Evolutionary conservation across 2,888 invertebrate species (phyloP).

Genomic region (Phyllotreta cruciferae): DNA sequence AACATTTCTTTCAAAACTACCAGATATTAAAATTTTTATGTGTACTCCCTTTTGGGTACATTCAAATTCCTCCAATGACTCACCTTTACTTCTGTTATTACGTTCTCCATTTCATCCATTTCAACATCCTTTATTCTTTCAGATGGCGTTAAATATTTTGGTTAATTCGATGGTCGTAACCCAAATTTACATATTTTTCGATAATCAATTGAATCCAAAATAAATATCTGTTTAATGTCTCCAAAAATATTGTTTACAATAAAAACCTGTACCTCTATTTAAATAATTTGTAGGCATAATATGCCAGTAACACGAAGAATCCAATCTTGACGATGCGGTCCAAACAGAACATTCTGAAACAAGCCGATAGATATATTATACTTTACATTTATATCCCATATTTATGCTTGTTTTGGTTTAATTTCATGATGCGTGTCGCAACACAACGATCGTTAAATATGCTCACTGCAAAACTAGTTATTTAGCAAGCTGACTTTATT

Average conservation of each 20-base stretch:
- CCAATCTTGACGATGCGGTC: constrained; percentile 76
- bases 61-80: too few relatives aligned
- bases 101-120: too few relatives aligned
- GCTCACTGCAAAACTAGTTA: too few relatives aligned
- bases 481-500: too few relatives aligned
- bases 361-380: constrained; percentile 41
- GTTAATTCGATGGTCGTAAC: constrained; percentile 21
- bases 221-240: neutral
- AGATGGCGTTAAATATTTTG: constrained; percentile 1
- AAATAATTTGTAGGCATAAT: constrained; percentile 56
- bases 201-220: neutral
- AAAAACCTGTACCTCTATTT: neutral
- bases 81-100: too few relatives aligned
- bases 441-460: too few relatives aligned
- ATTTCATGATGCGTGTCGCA: too few relatives aligned
- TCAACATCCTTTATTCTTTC: too few relatives aligned
- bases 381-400: neutral
- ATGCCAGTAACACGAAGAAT: constrained; percentile 71
- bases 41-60: too few relatives aligned
- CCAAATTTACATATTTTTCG: constrained; percentile 28
- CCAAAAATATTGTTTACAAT: neutral
- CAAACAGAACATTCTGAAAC: constrained; percentile 85
- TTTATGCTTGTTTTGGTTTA: too few relatives aligned
- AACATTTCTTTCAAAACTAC: too few relatives aligned
- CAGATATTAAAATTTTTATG: too few relatives aligned